phyloP scores from a whole-genome alignment of 1,140 invertebrate genomes.

The Trypoxylus dichotomus region DNA sequence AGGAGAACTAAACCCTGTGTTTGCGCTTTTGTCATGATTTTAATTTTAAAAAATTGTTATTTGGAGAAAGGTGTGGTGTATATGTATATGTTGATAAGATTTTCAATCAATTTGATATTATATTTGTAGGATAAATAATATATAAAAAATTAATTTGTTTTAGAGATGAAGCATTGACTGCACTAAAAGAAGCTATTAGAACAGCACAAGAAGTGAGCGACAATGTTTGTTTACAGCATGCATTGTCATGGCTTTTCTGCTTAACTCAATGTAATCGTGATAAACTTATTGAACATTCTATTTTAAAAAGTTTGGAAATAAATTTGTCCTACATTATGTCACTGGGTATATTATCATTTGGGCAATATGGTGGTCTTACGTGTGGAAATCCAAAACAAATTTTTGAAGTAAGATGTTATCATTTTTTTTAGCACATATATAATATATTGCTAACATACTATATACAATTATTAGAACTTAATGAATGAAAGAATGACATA shows the following conservation, averaged over 20 bases:
- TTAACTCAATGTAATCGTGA: constrained; percentile 55
- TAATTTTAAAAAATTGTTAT: too few relatives aligned
- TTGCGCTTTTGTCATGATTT: too few relatives aligned
- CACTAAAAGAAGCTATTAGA: constrained; percentile 81
- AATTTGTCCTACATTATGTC: constrained; percentile 65
- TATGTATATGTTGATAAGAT: too few relatives aligned
- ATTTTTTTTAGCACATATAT: constrained; percentile 16
- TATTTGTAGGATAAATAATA: background rate
- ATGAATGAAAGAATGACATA: too few relatives aligned
- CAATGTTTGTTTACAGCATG: constrained; percentile 81
- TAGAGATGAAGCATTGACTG: constrained; percentile 75
- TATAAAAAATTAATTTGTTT: constrained; percentile 37
- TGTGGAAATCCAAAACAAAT: constrained; percentile 52
- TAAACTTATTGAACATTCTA: constrained; percentile 61
- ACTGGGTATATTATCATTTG: constrained; percentile 64
- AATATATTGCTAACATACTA: too few relatives aligned
- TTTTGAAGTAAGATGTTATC: constrained; percentile 52
- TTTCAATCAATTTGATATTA: too few relatives aligned
- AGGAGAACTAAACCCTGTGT: too few relatives aligned
- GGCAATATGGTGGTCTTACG: constrained; percentile 53
- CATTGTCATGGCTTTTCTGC: constrained; percentile 78
- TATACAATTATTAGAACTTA: too few relatives aligned
- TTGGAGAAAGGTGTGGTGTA: too few relatives aligned
- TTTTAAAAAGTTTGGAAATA: constrained; percentile 63
- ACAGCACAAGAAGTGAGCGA: constrained; percentile 87